These are phyloP conservation scores for Neoascia interrupta DNA, from an alignment of 2,888 invertebrate species.

Conservation along the genomic window DNA sequence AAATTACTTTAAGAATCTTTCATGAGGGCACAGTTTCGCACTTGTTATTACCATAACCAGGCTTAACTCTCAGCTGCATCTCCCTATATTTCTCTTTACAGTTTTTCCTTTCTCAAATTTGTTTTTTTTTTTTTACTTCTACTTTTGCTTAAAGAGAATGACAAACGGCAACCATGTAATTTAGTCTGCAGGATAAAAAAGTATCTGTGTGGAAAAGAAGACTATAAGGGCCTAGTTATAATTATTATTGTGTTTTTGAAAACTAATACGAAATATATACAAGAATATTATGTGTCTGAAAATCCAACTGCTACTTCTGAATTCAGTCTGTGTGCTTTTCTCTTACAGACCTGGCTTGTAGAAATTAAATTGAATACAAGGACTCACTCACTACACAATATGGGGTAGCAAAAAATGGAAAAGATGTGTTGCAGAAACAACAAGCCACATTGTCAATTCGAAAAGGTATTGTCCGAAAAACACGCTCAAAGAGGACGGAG, in stretches of 20 bases:
- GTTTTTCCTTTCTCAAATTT: constrained; percentile 14
- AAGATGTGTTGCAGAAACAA: no score
- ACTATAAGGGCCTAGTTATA: constrained; percentile 12
- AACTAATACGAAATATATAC: constrained; percentile 45
- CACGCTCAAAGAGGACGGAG: no score
- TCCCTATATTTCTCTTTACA: no score
- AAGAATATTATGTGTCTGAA: constrained; percentile 50
- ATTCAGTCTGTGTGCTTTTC: neutral
- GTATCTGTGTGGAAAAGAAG: constrained; percentile 23
- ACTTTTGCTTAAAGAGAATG: constrained; percentile 14
- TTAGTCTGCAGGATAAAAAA: constrained; percentile 6
- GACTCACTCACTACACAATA: no score
- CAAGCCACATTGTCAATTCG: no score
- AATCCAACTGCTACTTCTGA: neutral
- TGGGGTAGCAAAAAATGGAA: no score
- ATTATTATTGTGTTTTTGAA: constrained; percentile 41
- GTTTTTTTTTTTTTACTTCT: neutral
- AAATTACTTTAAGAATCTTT: constrained; percentile 49
- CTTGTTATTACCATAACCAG: constrained; percentile 29
- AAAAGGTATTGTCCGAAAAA: no score
- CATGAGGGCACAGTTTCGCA: constrained; percentile 24
- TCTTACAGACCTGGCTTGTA: neutral
- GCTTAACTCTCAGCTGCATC: constrained; percentile 20
- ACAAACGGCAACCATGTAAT: constrained; percentile 9
- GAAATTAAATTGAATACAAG: no score